Base-by-base conservation (phyloP, 2,113 vertebrate species). In the Callipepla californica region DNA sequence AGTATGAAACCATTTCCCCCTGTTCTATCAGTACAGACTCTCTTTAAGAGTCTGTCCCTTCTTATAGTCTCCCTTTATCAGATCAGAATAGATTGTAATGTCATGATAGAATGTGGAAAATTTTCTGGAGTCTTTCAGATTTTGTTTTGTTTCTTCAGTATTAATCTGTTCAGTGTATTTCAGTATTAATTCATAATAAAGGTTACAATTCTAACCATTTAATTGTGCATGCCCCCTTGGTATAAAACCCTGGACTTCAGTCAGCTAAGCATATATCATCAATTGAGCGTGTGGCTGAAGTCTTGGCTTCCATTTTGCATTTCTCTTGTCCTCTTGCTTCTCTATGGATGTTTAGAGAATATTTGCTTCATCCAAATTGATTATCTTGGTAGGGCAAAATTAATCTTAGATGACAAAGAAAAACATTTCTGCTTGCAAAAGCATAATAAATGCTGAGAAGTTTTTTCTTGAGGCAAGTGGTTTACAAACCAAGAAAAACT, bases 391-490 rank as follows among this genome's bases (percentile, higher is more conserved):
- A 67, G 16, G 9, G 34, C 48, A 90, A 95, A 93, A 88, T 93
- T 97, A 96, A 90, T 96, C 73, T 93, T 62, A 42, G 36, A 74
- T 34, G 91, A 81, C 82, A 92, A 77, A 91, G 88, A 65, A 69
- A 82, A 91, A 17, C 21, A 22, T 70, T 95, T 90, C 38, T 61
- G 61, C 78, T 83, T 47, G 15, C 47, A 85, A 89, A 72, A 91
- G 74, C 68, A 48, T 78, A 95, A 55, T 90, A 87, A 95, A 90
- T 93, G 59, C 62, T 26, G n/a, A 87, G 51, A 86, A 81, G 47
- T 89, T 94, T 61, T 90, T n/a, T 58, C 30, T 55, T 76, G 57
- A 32, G 38, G 57, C 58, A 91, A 55, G 57, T 74, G 44, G 51
- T 89, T 79, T 85, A 72, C 66, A 42, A 48, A 90, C 53, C 23